Percentiles rank a stretch among this genome's conserved stretches.
phyloP scores from a whole-genome alignment of 2,113 vertebrate genomes.

The Tamias sibiricus region DNA sequence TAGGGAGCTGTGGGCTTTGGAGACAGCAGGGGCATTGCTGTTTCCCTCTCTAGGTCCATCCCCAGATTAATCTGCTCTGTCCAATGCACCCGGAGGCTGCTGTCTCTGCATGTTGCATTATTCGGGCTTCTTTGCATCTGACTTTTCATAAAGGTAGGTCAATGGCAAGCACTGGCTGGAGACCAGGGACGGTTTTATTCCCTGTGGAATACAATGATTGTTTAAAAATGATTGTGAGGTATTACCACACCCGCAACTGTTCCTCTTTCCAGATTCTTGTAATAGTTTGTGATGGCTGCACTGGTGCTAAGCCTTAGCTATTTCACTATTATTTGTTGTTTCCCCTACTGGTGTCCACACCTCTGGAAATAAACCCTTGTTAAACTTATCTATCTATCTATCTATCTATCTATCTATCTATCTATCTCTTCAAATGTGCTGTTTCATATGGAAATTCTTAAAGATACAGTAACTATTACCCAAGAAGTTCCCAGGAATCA shows the following conservation, averaged over 20 bases:
- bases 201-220: background rate
- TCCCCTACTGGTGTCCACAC: background rate
- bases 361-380: background rate
- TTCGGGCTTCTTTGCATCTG: background rate
- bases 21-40: background rate
- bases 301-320: background rate
- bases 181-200: background rate
- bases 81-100: background rate
- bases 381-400: background rate
- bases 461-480: background rate
- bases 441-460: background rate
- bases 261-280: background rate
- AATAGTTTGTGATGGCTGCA: background rate
- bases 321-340: background rate
- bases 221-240: background rate
- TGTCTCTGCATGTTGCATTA: too few relatives aligned
- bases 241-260: background rate
- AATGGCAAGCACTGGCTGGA: background rate
- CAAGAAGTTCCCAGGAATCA: background rate
- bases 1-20: background rate
- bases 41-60: background rate
- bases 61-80: background rate
- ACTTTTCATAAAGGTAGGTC: background rate
- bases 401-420: background rate
- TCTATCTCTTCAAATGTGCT: background rate